Evolutionary conservation across 1,140 invertebrate species (phyloP).

Genomic region (Heliconius hermathena): DNA sequence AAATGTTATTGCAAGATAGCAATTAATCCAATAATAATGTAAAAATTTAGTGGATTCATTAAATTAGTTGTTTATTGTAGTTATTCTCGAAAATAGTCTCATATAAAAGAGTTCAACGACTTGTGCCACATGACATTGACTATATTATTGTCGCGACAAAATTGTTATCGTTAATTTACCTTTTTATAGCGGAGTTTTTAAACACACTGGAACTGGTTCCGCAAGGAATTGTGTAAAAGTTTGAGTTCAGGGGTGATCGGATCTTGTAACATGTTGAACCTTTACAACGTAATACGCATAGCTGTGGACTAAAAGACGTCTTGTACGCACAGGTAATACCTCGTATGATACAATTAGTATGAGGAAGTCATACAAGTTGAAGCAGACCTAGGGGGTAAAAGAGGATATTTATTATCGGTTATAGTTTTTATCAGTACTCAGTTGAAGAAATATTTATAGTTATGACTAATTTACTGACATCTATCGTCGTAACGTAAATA

Average conservation of each 20-base stretch:
- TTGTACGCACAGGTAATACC: constrained; percentile 1
- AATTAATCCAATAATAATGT: not conserved
- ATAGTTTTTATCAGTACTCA: not conserved
- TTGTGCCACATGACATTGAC: constrained; percentile 16
- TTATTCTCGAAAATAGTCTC: constrained; percentile 32
- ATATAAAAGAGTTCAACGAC: constrained; percentile 69
- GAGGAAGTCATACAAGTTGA: not conserved
- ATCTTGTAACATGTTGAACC: not conserved
- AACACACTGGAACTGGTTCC: not conserved
- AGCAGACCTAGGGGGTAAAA: not conserved
- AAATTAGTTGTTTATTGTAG: not conserved
- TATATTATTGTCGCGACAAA: not conserved
- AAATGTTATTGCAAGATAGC: not conserved
- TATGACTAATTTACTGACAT: not conserved
- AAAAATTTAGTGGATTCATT: not conserved
- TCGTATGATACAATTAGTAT: not conserved
- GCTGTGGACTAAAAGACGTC: not conserved
- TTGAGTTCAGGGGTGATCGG: not conserved
- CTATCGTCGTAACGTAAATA: too few relatives aligned
- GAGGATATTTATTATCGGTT: not conserved
- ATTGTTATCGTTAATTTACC: constrained; percentile 10
- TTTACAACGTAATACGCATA: not conserved
- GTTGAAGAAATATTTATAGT: not conserved
- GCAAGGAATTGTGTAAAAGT: not conserved
- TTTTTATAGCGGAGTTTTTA: not conserved